Base-by-base conservation (phyloP, 35 echinoderm and acorn worm species). In the Ptychodera flava region DNA sequence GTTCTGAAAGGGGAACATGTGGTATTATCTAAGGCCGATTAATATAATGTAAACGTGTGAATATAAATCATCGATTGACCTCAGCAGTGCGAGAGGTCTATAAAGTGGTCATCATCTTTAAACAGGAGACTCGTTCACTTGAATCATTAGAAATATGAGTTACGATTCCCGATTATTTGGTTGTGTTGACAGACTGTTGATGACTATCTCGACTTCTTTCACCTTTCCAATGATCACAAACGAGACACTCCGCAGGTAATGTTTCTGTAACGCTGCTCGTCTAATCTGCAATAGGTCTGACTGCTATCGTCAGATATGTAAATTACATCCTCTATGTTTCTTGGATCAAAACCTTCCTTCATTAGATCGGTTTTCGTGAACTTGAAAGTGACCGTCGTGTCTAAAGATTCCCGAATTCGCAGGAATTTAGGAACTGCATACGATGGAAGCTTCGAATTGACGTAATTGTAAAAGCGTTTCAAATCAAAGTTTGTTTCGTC, bases 361-460 rank as follows among this genome's bases (percentile, higher is more conserved):
- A 93, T 85, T 75, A 97, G 82, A 1, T 90, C 37, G 15, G 85
- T 79, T 88, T 97, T 97, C 31, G 76, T 77, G 77, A 91, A 89
- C 35, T 97, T 97, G 83, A 91, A 93, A 16, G 94, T 97, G 29
- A 88, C 87, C 0, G 94, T 97, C 29, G 91, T 84, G 22, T 79
- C 84, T n/a, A 97, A 93, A 0, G 84, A 34, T 30, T 93, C 78
- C 34, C 81, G 78, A 37, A 92, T 81, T 10, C 94, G 94, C 6
- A 97, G 35, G 35, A 97, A 91, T 78, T 97, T 97, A 1, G 94
- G 94, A 82, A 88, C 91, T 64, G 94, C 94, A 86, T 97, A 97
- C 16, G 31, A 38, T 1, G 94, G 94, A 30, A 97, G 88, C 2
- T 38, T 81, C 16, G 81, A 53, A 14, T 86, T 97, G 28, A 97